Evolutionary conservation across 1,140 invertebrate genomes (phyloP).

Genomic region (Neodiprion virginianus): DNA sequence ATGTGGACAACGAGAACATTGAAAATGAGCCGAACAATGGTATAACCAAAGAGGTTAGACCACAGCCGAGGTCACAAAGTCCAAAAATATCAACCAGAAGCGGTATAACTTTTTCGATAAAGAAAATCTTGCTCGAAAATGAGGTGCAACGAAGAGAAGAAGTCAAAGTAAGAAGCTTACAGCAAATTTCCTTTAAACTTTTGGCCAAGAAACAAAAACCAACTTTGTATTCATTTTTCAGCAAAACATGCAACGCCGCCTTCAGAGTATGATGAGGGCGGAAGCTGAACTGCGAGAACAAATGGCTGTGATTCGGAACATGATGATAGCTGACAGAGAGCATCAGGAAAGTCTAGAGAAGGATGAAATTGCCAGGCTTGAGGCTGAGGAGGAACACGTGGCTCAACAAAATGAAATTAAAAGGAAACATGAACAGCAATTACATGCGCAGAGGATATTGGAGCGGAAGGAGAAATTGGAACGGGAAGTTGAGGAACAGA

Average conservation of each 20-base stretch:
- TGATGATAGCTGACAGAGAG: constrained; percentile 44
- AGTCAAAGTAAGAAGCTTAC: constrained; percentile 41
- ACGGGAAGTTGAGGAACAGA: constrained; percentile 42
- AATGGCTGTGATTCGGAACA: constrained; percentile 40
- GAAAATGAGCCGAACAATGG: constrained; percentile 37
- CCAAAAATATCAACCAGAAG: constrained; percentile 38
- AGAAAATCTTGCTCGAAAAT: constrained; percentile 52
- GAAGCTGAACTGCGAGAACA: constrained; percentile 46
- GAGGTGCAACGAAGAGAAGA: constrained; percentile 49
- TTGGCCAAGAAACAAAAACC: neutral
- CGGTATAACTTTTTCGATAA: constrained; percentile 48
- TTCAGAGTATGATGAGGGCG: constrained; percentile 54
- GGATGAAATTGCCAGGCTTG: constrained; percentile 42
- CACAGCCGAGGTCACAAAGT: constrained; percentile 22
- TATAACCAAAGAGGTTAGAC: constrained; percentile 24
- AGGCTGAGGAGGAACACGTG: constrained; percentile 49
- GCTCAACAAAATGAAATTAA: constrained; percentile 48
- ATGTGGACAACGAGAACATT: constrained; percentile 29
- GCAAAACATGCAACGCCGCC: constrained; percentile 42
- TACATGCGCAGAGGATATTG: constrained; percentile 48
- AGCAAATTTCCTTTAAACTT: neutral
- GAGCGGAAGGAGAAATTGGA: constrained; percentile 50
- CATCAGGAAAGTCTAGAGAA: constrained; percentile 48
- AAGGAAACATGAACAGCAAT: constrained; percentile 53
- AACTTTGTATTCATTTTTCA: constrained; percentile 18